Percentiles rank a stretch among this genome's conserved stretches.
Conservation (phyloP, 1,140 invertebrate genomes). For the Neuroterus valhalla region DNA sequence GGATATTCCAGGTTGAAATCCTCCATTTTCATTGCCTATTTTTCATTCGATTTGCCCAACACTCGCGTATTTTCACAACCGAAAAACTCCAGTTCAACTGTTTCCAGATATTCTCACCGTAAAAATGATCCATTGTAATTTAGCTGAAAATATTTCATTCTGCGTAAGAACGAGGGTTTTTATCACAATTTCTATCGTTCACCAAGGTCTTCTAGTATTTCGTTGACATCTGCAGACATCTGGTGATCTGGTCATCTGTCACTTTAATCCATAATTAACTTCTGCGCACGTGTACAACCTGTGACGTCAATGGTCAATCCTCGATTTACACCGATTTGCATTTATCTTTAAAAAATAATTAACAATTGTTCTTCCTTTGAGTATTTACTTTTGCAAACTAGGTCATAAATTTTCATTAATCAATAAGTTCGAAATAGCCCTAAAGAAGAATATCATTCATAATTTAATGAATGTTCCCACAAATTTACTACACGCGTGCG, state of each 20-base stretch:
- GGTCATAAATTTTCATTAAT: too few relatives aligned
- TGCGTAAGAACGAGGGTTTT: not conserved
- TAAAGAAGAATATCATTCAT: too few relatives aligned
- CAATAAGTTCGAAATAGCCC: too few relatives aligned
- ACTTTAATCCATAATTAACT: not conserved
- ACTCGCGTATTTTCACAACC: not conserved
- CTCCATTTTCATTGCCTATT: not conserved
- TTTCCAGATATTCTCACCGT: not conserved
- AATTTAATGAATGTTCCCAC: too few relatives aligned
- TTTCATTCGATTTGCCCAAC: not conserved
- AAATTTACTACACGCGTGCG: too few relatives aligned
- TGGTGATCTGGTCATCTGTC: too few relatives aligned
- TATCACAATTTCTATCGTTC: not conserved
- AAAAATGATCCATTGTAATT: not conserved
- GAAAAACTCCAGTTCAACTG: not conserved
- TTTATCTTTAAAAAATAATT: too few relatives aligned
- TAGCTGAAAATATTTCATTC: not conserved
- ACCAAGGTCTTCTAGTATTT: too few relatives aligned
- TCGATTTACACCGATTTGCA: too few relatives aligned
- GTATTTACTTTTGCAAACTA: too few relatives aligned
- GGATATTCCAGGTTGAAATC: not conserved
- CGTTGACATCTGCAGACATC: too few relatives aligned
- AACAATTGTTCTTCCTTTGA: too few relatives aligned
- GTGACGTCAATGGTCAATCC: not conserved
- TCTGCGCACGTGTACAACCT: not conserved